These are phyloP conservation scores for Steinernema feltiae DNA, from an alignment of 1,140 invertebrate genomes.

Conservation along the genomic window DNA sequence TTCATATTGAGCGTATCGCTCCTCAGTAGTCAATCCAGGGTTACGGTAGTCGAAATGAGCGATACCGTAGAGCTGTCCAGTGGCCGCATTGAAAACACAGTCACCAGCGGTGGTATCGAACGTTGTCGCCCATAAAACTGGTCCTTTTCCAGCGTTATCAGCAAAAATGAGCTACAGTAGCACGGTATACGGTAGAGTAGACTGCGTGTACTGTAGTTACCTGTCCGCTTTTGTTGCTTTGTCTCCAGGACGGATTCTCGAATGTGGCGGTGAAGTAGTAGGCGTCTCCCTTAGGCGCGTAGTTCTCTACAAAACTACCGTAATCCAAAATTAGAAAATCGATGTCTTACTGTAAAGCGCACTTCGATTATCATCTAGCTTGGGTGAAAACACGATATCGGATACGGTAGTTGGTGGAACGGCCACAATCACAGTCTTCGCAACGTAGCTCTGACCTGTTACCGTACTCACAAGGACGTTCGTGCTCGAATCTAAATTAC, in stretches of 20 bases:
- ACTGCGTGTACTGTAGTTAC: background rate
- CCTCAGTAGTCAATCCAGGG: background rate
- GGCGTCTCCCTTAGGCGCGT: constrained; percentile 28
- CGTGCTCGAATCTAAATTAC: too few species aligned
- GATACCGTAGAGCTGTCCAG: constrained; percentile 22
- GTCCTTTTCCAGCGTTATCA: constrained; percentile 17
- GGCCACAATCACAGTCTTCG: constrained; percentile 21
- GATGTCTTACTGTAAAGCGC: constrained; percentile 13
- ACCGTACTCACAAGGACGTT: background rate
- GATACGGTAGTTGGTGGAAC: constrained; percentile 19
- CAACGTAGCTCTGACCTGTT: background rate
- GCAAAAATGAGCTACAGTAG: background rate
- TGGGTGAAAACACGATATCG: constrained; percentile 20
- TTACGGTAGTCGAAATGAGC: constrained; percentile 18
- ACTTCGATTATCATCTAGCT: constrained; percentile 17
- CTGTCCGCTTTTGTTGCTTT: constrained; percentile 22
- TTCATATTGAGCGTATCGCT: background rate
- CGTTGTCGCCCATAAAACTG: constrained; percentile 27
- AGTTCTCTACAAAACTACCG: constrained; percentile 23
- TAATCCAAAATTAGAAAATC: background rate
- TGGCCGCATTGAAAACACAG: constrained; percentile 13
- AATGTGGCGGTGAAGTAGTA: constrained; percentile 32
- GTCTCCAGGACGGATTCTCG: constrained; percentile 23
- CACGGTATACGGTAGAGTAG: too few species aligned
- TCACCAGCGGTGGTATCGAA: constrained; percentile 22